Percentiles rank a stretch among this genome's conserved stretches.
Conservation (phyloP, 2,888 invertebrate species). For the Torymus tubicola region DNA sequence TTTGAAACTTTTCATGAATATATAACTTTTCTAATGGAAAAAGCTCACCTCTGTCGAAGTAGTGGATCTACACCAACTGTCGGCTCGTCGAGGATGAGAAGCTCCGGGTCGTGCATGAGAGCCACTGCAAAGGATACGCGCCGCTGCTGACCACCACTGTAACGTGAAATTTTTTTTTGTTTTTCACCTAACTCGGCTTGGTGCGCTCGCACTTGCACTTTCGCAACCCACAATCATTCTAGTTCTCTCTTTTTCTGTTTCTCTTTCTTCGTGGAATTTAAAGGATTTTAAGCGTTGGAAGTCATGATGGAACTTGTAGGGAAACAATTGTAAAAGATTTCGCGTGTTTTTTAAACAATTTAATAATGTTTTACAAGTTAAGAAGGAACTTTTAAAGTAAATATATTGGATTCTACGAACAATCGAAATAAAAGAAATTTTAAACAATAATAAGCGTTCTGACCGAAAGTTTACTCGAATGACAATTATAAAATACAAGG, state of each 20-base stretch:
- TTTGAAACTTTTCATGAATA: too few relatives aligned
- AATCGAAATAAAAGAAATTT: too few relatives aligned
- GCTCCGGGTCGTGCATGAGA: constrained; percentile 93
- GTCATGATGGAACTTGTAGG: too few relatives aligned
- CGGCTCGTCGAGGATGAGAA: constrained; percentile 94
- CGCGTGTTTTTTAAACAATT: too few relatives aligned
- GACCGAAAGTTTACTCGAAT: too few relatives aligned
- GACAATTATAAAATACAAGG: too few relatives aligned
- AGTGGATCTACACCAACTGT: constrained; percentile 95
- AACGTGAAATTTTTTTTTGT: constrained; percentile 34
- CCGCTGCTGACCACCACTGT: constrained; percentile 93
- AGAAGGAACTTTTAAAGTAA: too few relatives aligned
- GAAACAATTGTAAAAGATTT: background rate
- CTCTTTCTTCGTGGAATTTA: background rate
- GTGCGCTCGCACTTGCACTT: constrained; percentile 13
- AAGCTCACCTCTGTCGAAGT: constrained; percentile 83
- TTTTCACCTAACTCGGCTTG: constrained; percentile 6
- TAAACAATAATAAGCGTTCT: too few relatives aligned
- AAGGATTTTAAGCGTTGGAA: background rate
- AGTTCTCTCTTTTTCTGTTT: constrained; percentile 3
- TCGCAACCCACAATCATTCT: constrained; percentile 24
- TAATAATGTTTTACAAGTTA: too few relatives aligned
- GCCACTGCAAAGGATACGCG: constrained; percentile 95
- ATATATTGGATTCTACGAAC: too few relatives aligned
- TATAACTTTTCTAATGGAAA: background rate